These are phyloP conservation scores for Apostichopus leukothele DNA, from an alignment of 53 echinoderm and acorn worm species.

Conservation along the genomic window DNA sequence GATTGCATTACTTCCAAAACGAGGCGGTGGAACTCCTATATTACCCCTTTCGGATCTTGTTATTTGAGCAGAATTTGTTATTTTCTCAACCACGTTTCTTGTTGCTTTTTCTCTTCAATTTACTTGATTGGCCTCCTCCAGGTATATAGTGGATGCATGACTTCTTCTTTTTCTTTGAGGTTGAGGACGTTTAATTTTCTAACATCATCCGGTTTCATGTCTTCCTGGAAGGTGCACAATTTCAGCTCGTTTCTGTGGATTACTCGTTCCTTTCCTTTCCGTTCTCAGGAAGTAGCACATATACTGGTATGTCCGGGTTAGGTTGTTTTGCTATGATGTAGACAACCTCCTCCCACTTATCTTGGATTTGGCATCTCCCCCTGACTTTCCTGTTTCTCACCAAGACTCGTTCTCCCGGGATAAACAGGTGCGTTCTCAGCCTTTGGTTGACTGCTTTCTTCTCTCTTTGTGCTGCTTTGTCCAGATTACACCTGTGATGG, in stretches of 20 bases:
- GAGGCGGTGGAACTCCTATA: no score
- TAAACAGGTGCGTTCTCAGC: background rate
- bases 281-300: conserved; percentile 12
- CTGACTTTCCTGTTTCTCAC: conserved; percentile 15
- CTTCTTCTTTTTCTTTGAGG: no score
- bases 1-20: no score
- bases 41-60: no score
- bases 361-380: conserved; percentile 10
- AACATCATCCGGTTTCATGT: background rate
- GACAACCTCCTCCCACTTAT: background rate
- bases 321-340: conserved; percentile 2
- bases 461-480: conserved; percentile 1
- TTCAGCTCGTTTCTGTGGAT: conserved; percentile 40
- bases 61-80: no score
- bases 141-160: no score
- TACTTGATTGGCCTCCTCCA: no score
- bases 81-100: no score
- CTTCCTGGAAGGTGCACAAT: conserved; percentile 7
- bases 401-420: conserved; percentile 43
- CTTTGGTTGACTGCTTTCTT: background rate
- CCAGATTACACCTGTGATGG: background rate
- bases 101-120: no score
- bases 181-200: no score
- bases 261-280: background rate
- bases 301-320: conserved; percentile 33